Evolutionary conservation across 2,888 invertebrate genomes (phyloP).

Genomic region (Pteria penguin): DNA sequence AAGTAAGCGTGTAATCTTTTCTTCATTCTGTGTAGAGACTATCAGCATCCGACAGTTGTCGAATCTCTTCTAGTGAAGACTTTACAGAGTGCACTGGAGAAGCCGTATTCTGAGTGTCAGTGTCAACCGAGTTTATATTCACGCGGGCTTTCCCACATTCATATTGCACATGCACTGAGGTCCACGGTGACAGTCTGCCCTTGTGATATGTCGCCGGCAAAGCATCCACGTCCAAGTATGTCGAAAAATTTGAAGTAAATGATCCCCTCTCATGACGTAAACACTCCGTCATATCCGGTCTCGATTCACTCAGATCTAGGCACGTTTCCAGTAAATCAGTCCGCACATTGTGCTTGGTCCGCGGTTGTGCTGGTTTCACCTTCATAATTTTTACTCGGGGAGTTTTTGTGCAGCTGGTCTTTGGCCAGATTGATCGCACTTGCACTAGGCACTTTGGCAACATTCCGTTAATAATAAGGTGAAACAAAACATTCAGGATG

Average conservation of each 20-base stretch:
- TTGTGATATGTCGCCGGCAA: not conserved
- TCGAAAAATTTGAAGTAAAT: not conserved
- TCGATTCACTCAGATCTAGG: not conserved
- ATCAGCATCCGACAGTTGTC: too few species aligned
- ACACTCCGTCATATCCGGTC: not conserved
- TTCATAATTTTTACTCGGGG: slow-evolving; percentile 18
- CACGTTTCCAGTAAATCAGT: not conserved
- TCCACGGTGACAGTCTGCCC: not conserved
- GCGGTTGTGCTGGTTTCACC: not conserved
- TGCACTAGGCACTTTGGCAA: slow-evolving; percentile 1
- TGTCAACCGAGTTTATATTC: too few species aligned
- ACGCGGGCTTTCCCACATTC: too few species aligned
- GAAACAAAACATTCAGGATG: slow-evolving; percentile 38
- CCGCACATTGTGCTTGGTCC: not conserved
- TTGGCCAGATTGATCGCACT: not conserved
- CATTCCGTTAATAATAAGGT: slow-evolving; percentile 20
- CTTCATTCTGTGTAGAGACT: too few species aligned
- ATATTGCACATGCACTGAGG: too few species aligned
- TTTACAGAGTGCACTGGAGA: too few species aligned
- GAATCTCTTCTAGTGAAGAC: too few species aligned
- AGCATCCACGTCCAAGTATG: not conserved
- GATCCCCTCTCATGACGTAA: not conserved
- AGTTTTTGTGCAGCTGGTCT: not conserved
- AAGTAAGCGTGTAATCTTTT: too few species aligned
- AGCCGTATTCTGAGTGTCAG: too few species aligned